These are phyloP conservation scores for Sigmodon hispidus DNA, from an alignment of 2,113 vertebrate species.

Conservation along the genomic window DNA sequence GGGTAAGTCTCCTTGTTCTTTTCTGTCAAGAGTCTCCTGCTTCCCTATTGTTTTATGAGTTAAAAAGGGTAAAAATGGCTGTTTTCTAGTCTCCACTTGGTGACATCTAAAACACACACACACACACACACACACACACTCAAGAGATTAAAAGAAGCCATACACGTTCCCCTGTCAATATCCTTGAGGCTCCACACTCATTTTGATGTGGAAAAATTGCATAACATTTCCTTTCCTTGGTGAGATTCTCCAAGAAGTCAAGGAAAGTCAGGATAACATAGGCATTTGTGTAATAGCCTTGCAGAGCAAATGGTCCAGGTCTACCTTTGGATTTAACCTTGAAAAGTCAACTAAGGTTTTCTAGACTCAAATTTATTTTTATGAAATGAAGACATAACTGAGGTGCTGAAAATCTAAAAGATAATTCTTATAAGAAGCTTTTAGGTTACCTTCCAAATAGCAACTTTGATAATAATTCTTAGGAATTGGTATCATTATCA, in stretches of 20 bases:
- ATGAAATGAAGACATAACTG: slow-evolving; percentile 7
- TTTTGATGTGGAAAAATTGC: neutral
- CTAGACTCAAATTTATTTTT: neutral
- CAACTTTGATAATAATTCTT: neutral
- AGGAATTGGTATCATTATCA: neutral
- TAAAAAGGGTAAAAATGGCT: neutral
- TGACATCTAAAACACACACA: neutral
- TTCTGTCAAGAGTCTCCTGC: neutral
- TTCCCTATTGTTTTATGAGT: neutral
- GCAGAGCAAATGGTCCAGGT: neutral
- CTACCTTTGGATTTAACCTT: neutral
- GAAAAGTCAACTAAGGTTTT: neutral
- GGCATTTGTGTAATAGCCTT: neutral
- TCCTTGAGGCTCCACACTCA: neutral
- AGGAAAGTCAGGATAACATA: neutral
- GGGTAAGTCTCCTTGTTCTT: neutral
- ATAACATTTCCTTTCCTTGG: neutral
- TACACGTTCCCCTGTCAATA: neutral
- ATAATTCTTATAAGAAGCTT: slow-evolving; percentile 15
- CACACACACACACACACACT: neutral
- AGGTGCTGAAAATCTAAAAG: neutral
- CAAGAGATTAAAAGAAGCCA: neutral
- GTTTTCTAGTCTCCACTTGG: neutral
- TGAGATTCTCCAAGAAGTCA: neutral
- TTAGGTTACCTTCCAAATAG: neutral